Conservation (phyloP, 2,113 vertebrate species). For the Chascanopsetta lugubris region DNA sequence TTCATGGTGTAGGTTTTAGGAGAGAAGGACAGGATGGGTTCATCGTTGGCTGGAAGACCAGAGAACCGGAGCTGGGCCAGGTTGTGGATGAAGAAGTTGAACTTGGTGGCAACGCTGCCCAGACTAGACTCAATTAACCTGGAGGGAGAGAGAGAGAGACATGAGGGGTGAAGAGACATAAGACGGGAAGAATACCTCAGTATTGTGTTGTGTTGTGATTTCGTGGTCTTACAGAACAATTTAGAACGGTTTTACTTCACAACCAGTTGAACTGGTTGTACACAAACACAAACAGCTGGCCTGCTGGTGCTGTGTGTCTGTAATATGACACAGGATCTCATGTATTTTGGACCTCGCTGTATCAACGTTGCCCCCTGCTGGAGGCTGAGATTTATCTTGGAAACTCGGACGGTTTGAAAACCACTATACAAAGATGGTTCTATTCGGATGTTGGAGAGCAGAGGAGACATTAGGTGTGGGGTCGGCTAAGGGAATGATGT, state of each 20-base stretch:
- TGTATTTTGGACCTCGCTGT: neutral
- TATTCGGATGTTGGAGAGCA: neutral
- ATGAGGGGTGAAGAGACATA: neutral
- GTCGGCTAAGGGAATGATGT: too few relatives aligned
- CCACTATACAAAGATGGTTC: too few relatives aligned
- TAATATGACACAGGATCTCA: neutral
- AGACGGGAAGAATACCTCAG: neutral
- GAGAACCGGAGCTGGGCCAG: conserved; percentile 96
- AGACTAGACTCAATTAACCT: conserved; percentile 97
- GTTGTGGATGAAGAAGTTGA: conserved; percentile 99
- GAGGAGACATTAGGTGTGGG: too few relatives aligned
- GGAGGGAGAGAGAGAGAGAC: neutral
- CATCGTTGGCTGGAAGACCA: conserved; percentile 92
- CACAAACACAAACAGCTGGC: too few relatives aligned
- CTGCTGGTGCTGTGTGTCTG: too few relatives aligned
- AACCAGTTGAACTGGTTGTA: conserved; percentile 5
- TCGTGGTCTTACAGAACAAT: too few relatives aligned
- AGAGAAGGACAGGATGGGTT: conserved; percentile 95
- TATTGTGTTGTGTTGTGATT: neutral
- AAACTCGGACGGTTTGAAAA: too few relatives aligned
- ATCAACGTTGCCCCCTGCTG: conserved; percentile 43
- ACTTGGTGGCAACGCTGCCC: conserved; percentile 97
- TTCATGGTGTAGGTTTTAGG: conserved; percentile 93
- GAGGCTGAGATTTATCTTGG: too few relatives aligned
- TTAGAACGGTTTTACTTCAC: neutral